Percentiles rank a stretch among this genome's conserved stretches.
Conservation (phyloP, 1,140 invertebrate species). For the Oscheius sp. region DNA sequence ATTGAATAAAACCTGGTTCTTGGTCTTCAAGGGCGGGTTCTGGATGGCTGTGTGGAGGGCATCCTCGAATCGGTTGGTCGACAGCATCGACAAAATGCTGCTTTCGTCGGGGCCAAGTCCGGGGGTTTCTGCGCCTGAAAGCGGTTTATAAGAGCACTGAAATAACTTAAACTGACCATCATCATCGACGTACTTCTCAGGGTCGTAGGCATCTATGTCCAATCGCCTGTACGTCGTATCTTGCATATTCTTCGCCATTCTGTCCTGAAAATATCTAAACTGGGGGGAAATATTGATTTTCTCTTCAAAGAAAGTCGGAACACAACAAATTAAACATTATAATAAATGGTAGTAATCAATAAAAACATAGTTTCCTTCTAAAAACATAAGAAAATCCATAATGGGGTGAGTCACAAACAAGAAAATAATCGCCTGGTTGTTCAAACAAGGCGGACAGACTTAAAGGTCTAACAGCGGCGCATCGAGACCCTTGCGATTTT, state of each 20-base stretch:
- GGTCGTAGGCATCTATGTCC: constrained; percentile 46
- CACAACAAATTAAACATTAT: no score
- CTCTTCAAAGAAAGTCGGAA: no score
- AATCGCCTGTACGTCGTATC: constrained; percentile 43
- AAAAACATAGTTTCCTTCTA: no score
- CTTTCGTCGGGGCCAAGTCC: constrained; percentile 41
- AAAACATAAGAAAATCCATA: no score
- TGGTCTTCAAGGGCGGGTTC: constrained; percentile 40
- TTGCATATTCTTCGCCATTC: constrained; percentile 48
- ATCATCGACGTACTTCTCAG: constrained; percentile 43
- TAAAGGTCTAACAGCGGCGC: no score
- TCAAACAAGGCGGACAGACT: no score
- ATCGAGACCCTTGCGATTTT: no score
- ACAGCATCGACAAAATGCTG: constrained; percentile 22
- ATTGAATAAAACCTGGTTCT: constrained; percentile 39
- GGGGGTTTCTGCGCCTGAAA: constrained; percentile 28
- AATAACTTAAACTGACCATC: constrained; percentile 23
- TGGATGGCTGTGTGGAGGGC: constrained; percentile 37
- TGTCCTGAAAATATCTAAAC: constrained; percentile 11
- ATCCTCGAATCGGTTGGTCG: constrained; percentile 36
- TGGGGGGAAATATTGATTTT: not conserved
- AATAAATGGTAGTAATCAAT: no score
- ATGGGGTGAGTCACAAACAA: no score
- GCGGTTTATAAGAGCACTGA: not conserved
- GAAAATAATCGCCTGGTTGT: no score